Conservation (phyloP, 1,140 invertebrate genomes). For the Drosophila elegans region DNA sequence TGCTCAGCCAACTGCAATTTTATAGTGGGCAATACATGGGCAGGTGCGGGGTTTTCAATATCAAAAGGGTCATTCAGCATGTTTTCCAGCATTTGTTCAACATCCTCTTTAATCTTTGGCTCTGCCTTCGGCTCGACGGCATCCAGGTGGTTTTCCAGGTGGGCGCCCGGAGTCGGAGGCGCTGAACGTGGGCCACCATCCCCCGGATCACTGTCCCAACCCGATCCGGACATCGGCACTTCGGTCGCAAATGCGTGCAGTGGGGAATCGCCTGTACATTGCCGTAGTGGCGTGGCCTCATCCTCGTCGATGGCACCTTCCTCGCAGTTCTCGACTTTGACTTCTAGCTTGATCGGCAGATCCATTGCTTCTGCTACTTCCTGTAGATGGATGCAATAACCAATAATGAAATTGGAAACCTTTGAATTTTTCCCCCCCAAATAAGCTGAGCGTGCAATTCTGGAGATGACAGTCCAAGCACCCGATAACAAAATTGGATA, state of each 20-base stretch:
- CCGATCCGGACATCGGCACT: neutral
- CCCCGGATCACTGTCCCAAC: slow-evolving; percentile 48
- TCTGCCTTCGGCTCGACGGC: neutral
- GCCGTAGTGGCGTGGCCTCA: slow-evolving; percentile 38
- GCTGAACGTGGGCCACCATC: neutral
- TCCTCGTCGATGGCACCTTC: slow-evolving; percentile 23
- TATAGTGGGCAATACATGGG: neutral
- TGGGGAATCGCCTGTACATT: neutral
- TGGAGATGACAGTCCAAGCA: neutral
- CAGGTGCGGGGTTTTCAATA: neutral
- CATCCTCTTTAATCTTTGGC: neutral
- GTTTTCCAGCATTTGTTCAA: neutral
- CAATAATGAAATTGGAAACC: neutral
- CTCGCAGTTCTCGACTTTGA: neutral
- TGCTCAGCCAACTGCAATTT: neutral
- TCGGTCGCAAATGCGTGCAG: neutral
- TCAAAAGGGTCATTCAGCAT: neutral
- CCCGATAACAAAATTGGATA: neutral
- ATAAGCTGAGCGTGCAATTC: neutral
- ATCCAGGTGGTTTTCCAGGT: neutral
- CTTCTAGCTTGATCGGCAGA: slow-evolving; percentile 3
- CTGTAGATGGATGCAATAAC: no score
- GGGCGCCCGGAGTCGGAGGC: slow-evolving; percentile 3
- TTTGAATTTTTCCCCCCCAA: slow-evolving; percentile 1
- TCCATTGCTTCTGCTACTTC: slow-evolving; percentile 1